A percentile compares a stretch with the other conserved stretches of the same genome.
phyloP scores from a whole-genome alignment of 2,113 vertebrate species.

The Beaufortia kweichowensis region DNA sequence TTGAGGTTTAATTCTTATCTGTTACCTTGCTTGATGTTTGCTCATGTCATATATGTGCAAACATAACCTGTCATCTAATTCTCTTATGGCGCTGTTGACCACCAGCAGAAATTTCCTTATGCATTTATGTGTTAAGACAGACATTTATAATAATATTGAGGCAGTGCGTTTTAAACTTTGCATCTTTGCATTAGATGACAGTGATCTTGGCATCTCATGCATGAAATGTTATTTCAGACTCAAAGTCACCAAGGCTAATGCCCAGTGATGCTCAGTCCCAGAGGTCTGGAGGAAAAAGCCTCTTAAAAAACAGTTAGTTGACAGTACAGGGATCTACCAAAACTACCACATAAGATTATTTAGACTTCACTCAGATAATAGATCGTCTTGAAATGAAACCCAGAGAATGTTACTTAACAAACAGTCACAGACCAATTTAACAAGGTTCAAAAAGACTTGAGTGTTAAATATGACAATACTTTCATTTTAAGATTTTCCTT shows the following conservation, averaged over 20 bases:
- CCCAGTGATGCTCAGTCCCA: constrained; percentile 13
- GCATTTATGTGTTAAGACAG: neutral
- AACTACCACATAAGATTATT: constrained; percentile 1
- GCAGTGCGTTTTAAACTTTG: constrained; percentile 2
- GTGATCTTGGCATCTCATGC: constrained; percentile 1
- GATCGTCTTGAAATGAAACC: neutral
- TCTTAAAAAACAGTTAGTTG: neutral
- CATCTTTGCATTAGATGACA: neutral
- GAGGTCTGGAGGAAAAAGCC: constrained; percentile 10
- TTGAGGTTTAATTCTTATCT: neutral
- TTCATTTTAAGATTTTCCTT: neutral
- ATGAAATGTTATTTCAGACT: constrained; percentile 23
- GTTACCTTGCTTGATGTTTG: constrained; percentile 8
- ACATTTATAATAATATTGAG: neutral
- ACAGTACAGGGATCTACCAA: neutral
- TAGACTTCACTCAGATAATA: neutral
- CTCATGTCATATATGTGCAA: constrained; percentile 8
- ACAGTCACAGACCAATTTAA: neutral
- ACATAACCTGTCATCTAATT: neutral
- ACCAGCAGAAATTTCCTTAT: neutral
- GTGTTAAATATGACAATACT: neutral
- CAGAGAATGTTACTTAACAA: neutral
- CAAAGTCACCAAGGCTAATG: constrained; percentile 36
- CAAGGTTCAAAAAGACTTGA: neutral
- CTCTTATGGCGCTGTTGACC: neutral